Evolutionary conservation across 2,888 invertebrate species (phyloP).

Genomic region (Lithosia quadra): DNA sequence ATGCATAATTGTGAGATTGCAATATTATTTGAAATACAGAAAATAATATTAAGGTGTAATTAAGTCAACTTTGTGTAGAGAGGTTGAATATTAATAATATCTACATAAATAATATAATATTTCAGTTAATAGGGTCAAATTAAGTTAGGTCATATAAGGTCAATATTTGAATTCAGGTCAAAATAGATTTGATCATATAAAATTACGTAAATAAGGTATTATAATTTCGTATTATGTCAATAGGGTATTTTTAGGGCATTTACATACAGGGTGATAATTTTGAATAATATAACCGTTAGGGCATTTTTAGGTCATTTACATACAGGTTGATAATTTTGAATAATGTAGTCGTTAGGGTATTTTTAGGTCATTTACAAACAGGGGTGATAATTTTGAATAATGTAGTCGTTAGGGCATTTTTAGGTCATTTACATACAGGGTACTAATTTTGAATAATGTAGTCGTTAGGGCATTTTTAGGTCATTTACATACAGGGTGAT

Average conservation of each 20-base stretch:
- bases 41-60: not conserved
- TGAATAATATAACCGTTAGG: too few species aligned
- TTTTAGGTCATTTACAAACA: not conserved
- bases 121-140: not conserved
- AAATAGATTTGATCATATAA: not conserved
- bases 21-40: not conserved
- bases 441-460: too few species aligned
- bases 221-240: too few species aligned
- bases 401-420: too few species aligned
- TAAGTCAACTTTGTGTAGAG: not conserved
- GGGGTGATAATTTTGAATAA: too few species aligned
- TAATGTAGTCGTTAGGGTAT: too few species aligned
- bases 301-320: not conserved
- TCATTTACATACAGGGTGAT: not conserved
- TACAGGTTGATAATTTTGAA: too few species aligned
- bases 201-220: not conserved
- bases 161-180: not conserved
- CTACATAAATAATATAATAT: too few species aligned
- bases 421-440: not conserved
- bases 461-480: not conserved
- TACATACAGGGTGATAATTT: too few species aligned
- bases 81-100: not conserved
- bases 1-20: not conserved
- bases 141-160: not conserved
- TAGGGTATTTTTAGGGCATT: not conserved